A percentile compares a stretch with the other conserved stretches of the same genome.
phyloP scores from a whole-genome alignment of 53 echinoderm and acorn worm species.

The Paracentrotus lividus region DNA sequence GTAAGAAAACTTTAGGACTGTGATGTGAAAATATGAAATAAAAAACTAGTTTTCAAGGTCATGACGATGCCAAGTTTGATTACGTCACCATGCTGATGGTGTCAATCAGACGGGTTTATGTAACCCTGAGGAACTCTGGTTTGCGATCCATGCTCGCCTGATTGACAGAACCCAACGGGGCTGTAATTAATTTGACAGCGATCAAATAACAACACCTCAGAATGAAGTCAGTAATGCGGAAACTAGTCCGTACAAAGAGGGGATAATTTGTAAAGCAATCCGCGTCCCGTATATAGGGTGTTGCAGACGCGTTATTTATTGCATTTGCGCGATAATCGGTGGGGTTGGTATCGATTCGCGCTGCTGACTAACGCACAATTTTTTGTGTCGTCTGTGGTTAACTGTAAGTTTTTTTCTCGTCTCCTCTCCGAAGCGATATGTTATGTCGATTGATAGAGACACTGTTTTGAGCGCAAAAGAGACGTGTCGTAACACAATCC shows the following conservation, averaged over 20 bases:
- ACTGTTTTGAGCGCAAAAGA: slow-evolving; percentile 50
- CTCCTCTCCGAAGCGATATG: slow-evolving; percentile 62
- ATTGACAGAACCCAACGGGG: slow-evolving; percentile 82
- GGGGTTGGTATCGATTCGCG: slow-evolving; percentile 64
- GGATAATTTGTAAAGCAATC: slow-evolving; percentile 90
- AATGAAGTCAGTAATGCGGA: slow-evolving; percentile 84
- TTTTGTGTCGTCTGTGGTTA: slow-evolving; percentile 53
- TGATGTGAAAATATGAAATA: too few relatives aligned
- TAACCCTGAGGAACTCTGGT: slow-evolving; percentile 57
- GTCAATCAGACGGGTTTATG: slow-evolving; percentile 64
- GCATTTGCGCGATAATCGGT: slow-evolving; percentile 66
- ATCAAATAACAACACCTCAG: slow-evolving; percentile 84
- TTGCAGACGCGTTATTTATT: slow-evolving; percentile 67
- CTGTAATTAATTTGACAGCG: slow-evolving; percentile 90
- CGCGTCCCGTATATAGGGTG: slow-evolving; percentile 58
- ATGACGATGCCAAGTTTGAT: slow-evolving; percentile 40
- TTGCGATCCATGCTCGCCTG: slow-evolving; percentile 60
- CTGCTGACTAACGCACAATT: slow-evolving; percentile 71
- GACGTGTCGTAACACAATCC: slow-evolving; percentile 63
- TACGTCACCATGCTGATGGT: slow-evolving; percentile 60
- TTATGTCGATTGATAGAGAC: slow-evolving; percentile 72
- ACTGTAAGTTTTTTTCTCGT: slow-evolving; percentile 29
- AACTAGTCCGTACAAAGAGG: slow-evolving; percentile 74
- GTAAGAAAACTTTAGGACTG: too few relatives aligned
- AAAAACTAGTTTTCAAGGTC: too few relatives aligned